A percentile compares a stretch with the other conserved stretches of the same genome.
Conservation (phyloP, 2,797 vertebrate species). For the Xiphophorus birchmanni region DNA sequence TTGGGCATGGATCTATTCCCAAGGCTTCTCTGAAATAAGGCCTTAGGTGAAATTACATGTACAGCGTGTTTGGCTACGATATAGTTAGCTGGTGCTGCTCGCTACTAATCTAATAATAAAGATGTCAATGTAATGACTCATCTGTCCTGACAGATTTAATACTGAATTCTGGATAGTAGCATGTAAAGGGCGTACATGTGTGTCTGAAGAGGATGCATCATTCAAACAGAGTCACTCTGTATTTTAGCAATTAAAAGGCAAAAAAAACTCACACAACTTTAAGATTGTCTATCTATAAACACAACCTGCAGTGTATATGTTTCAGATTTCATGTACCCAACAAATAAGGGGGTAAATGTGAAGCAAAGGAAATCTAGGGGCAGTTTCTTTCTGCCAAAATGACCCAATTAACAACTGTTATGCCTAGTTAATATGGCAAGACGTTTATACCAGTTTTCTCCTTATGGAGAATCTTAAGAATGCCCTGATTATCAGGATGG, state of each 20-base stretch:
- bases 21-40: conserved; percentile 40
- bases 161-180: conserved; percentile 43
- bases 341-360: background rate
- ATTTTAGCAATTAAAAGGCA: conserved; percentile 39
- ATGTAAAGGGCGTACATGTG: background rate
- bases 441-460: no score
- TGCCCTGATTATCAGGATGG: no score
- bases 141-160: conserved; percentile 52
- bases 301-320: background rate
- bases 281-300: background rate
- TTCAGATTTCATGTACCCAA: background rate
- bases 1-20: conserved; percentile 44
- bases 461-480: no score
- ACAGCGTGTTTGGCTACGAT: conserved; percentile 52
- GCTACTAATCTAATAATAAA: conserved; percentile 56
- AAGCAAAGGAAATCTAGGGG: background rate
- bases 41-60: conserved; percentile 37
- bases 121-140: conserved; percentile 65
- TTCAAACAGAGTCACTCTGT: conserved; percentile 19
- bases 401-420: no score
- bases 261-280: no score
- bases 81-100: conserved; percentile 47
- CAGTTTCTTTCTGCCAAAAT: no score
- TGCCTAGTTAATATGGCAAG: no score
- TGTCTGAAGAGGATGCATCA: conserved; percentile 26